Base-by-base conservation (phyloP, 2,888 invertebrate genomes). In the Thymelicus sylvestris region DNA sequence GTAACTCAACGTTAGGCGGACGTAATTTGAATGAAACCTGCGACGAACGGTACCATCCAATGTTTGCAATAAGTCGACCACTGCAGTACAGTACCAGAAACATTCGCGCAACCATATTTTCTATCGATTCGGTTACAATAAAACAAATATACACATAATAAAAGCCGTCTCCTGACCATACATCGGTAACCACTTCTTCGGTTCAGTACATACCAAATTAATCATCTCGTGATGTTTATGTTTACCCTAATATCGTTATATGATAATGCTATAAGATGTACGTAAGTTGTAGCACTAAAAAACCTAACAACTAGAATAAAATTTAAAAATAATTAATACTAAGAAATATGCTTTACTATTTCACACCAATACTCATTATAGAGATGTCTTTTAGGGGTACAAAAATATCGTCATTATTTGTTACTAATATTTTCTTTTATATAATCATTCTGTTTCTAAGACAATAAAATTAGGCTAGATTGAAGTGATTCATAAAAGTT, bases 361-460 rank as follows among this genome's bases (percentile, higher is more conserved):
- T 79, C 79, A 80, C 79, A 80, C 69, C 78, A 81, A 77, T 52
- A 65, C 52, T 39, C 76, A 76, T 74, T 78, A 74, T 76, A 73
- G 80, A 83, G 80, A 86, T 87, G 86, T 89, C 83, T 88, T 89
- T 88, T 83, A 83, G 77, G 83, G 85, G 91, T 92, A 92, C 84
- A 92, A 92, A 92, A 92, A 92, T 92, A 92, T 91, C 77, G 78
- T 88, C 80, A 86, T 80, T 85, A 82, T 81, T 74, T 77, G 77
- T 73, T 75, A 76, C 1, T 77, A 76, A 74, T 77, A 74, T 67
- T 71, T 73, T 72, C 55, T 24, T 62, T 44, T 64, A 64, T 68
- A 57, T 62, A 31, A 47, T 38, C 62, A 48, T 57, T 69, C 59
- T 64, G 64, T 52, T 62, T 48, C 64, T 69, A 67, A 10, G 50